phyloP scores from a whole-genome alignment of 2,888 invertebrate genomes.

The Acanthococcus lagerstroemiae region DNA sequence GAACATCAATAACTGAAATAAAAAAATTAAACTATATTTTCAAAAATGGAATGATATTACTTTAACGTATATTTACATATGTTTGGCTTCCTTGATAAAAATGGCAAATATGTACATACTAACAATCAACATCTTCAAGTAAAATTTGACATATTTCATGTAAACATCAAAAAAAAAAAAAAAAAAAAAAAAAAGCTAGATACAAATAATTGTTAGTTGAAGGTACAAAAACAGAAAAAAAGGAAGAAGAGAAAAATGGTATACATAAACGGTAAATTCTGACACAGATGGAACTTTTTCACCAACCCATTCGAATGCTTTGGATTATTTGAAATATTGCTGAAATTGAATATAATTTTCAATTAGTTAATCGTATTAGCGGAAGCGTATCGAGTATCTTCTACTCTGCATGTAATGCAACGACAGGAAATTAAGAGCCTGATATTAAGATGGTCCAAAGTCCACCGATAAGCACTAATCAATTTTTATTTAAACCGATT shows the following conservation, averaged over 20 bases:
- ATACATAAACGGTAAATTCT: not conserved
- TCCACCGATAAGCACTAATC: no score
- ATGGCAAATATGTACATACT: not conserved
- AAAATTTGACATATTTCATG: not conserved
- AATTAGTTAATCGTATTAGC: no score
- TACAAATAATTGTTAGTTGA: not conserved
- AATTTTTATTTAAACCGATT: no score
- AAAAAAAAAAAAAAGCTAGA: not conserved
- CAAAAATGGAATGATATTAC: not conserved
- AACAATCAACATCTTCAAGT: not conserved
- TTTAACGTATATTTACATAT: not conserved
- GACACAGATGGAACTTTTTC: slow-evolving; percentile 26
- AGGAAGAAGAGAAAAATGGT: not conserved
- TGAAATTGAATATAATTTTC: slow-evolving; percentile 43
- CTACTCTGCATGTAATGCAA: no score
- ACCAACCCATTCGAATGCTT: slow-evolving; percentile 77
- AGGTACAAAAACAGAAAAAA: not conserved
- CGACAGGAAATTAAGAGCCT: no score
- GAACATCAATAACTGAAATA: no score
- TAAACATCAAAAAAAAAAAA: not conserved
- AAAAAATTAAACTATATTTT: no score
- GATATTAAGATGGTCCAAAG: no score
- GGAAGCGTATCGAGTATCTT: no score
- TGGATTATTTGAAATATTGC: slow-evolving; percentile 98
- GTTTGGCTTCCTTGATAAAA: no score